Conservation (phyloP, 2,888 invertebrate genomes). For the Psococerastis gibbosa region DNA sequence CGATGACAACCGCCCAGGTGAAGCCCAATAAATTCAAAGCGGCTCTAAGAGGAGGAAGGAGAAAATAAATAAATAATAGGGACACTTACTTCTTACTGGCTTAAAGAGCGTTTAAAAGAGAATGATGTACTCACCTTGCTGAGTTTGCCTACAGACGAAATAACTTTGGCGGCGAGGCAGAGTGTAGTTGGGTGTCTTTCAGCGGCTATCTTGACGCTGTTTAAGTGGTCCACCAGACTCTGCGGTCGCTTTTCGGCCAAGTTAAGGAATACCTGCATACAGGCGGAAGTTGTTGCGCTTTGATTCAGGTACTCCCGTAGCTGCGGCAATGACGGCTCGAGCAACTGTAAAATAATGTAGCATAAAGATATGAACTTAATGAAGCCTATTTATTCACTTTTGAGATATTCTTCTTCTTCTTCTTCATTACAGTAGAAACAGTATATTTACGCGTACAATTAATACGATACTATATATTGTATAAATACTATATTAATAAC, state of each 20-base stretch:
- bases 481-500: too few relatives aligned
- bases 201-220: constrained; percentile 44
- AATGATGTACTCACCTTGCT: constrained; percentile 33
- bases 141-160: constrained; percentile 50
- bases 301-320: constrained; percentile 54
- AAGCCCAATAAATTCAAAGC: too few relatives aligned
- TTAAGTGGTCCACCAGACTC: constrained; percentile 49
- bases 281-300: constrained; percentile 38
- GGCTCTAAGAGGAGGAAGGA: too few relatives aligned
- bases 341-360: constrained; percentile 32
- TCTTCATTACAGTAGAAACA: too few relatives aligned
- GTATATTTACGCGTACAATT: too few relatives aligned
- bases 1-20: too few relatives aligned
- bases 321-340: constrained; percentile 66
- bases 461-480: too few relatives aligned
- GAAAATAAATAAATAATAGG: constrained; percentile 5
- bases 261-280: constrained; percentile 54
- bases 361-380: too few relatives aligned
- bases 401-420: too few relatives aligned
- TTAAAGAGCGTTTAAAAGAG: not conserved
- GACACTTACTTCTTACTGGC: not conserved
- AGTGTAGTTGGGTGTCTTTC: constrained; percentile 44
- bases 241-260: constrained; percentile 50
- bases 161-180: constrained; percentile 46
- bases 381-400: too few relatives aligned